These are phyloP conservation scores for Trypoxylon attenuatum DNA, from an alignment of 2,888 invertebrate species.

Conservation along the genomic window DNA sequence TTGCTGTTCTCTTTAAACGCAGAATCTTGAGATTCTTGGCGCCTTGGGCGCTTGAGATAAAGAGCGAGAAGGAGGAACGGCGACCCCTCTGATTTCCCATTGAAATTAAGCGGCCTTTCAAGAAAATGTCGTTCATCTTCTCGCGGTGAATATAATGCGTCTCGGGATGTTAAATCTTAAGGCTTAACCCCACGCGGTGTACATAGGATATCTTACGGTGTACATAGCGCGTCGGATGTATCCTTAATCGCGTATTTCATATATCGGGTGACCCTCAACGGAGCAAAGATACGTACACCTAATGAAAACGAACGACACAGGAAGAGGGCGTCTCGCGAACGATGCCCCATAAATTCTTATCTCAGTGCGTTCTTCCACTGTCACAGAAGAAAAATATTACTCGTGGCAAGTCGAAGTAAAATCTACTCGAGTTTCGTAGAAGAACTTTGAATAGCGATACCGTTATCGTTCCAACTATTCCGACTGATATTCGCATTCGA, in stretches of 20 bases:
- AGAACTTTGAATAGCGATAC: too few species aligned
- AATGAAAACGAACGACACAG: constrained; percentile 9
- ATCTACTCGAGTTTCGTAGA: too few species aligned
- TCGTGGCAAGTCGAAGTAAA: too few species aligned
- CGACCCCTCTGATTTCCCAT: constrained; percentile 46
- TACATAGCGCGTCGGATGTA: not conserved
- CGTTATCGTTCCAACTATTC: too few species aligned
- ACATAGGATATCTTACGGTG: not conserved
- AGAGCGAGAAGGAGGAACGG: not conserved
- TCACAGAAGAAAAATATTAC: not conserved
- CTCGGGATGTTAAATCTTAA: constrained; percentile 55
- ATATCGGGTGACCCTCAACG: constrained; percentile 4
- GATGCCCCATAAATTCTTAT: not conserved
- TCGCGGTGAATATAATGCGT: constrained; percentile 45
- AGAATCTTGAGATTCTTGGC: too few species aligned
- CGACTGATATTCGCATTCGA: constrained; percentile 21
- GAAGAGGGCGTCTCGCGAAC: not conserved
- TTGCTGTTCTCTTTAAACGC: too few species aligned
- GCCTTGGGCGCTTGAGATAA: too few species aligned
- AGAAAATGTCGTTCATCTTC: constrained; percentile 65
- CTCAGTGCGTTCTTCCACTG: not conserved
- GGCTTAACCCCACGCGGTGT: constrained; percentile 44
- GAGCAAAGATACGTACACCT: too few species aligned
- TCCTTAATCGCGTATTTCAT: constrained; percentile 9
- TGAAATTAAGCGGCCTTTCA: constrained; percentile 65